Evolutionary conservation across 2,888 invertebrate species (phyloP), one percentile per base, ranked within the genome.

Genomic region (Cantharis flavilabris): DNA sequence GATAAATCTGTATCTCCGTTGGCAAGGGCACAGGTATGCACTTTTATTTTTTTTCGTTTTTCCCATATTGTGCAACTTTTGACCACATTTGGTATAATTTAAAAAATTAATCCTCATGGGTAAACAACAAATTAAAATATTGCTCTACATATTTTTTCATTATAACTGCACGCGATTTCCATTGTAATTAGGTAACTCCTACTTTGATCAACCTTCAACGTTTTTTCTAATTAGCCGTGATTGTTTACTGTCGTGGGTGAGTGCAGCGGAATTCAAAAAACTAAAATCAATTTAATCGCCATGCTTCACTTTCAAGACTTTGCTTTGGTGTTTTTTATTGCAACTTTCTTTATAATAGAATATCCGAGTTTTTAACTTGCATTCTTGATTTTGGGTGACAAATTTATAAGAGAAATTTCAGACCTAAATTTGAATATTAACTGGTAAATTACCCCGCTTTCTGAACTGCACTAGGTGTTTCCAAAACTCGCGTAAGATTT

Each of bases 1-100:
- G 97, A 98, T 88, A 93, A 92, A 81, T 90, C 95, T 0, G 93
- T 94, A n/a, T 89, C 93, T n/a, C 90, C 93, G 49, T 91, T 92
- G 80, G 94, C 95, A 3, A 91, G 98, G 84, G 93, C 95, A 65
- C 95, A 94, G 90, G 94, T 94, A 88, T 28, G 20, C n/a, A 72
- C 14, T 64, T 33, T n/a, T n/a, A n/a, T 49, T 49, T 33, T n/a
- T 26, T 18, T 69, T 20, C 18, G n/a, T 3, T 70, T 49, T 5
- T n/a, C 1, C 1, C 9, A 49, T 2, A 49, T 49, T 49, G 7
- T 26, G 26, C 26, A 26, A 26, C 9, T 7, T 20, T 20, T 2
- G 20, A 20, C 3, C 20, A 20, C 20, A 3, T 3, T 23, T 23
- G 23, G 5, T 13, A n/a, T n/a, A n/a, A 13, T 13, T 33, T n/a